Evolutionary conservation across 2,888 invertebrate species (phyloP), one percentile per base, ranked within the genome.

Genomic region (Drosophila fulvimacula): DNA sequence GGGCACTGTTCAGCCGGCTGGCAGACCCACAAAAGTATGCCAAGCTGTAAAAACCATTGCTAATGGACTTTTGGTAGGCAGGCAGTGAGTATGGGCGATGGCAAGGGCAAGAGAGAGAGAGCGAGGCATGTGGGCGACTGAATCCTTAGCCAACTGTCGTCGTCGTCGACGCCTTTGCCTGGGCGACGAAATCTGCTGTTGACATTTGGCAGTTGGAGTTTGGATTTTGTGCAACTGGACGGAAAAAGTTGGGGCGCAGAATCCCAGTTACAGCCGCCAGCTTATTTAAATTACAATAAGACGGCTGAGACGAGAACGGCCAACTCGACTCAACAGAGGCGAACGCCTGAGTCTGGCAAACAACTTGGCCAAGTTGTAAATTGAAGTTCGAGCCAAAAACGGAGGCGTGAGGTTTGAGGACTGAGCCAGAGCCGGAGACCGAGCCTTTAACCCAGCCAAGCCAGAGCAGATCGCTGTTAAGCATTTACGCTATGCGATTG

Each of bases 321-420:
- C 74, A 41, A 73, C 44, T 77, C 64, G 73, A 36, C 34, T 51
- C 51, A 48, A 53, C 60, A 46, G 56, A 58, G 61, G 69, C 65
- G 62, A 46, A 44, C 56, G 71, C 58, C 63, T 27, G 49, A 73
- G 63, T 63, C 63, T 74, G 69, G 72, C 78, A 69, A 81, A 86
- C 83, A 84, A 88, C 81, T 83, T 89, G 80, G 71, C 76, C 86
- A 73, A 83, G 86, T 83, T 83, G 90, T 89, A 89, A 89, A 89
- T 89, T 83, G 65, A 85, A 89, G 89, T 83, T 83, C 82, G 76
- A 81, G 69, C 60, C 64, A 46, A 58, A 52, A 56, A 60, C 48
- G 27, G 4, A n/a, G 38, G 32, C 24, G 13, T 5, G 21, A 36
- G 15, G n/a, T 1, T 5, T 15, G 36, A 10, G 36, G 6, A 4